Percentiles rank a stretch among this genome's conserved stretches.
phyloP scores from a whole-genome alignment of 2,797 vertebrate genomes.

The Acanthurus leucopareius region DNA sequence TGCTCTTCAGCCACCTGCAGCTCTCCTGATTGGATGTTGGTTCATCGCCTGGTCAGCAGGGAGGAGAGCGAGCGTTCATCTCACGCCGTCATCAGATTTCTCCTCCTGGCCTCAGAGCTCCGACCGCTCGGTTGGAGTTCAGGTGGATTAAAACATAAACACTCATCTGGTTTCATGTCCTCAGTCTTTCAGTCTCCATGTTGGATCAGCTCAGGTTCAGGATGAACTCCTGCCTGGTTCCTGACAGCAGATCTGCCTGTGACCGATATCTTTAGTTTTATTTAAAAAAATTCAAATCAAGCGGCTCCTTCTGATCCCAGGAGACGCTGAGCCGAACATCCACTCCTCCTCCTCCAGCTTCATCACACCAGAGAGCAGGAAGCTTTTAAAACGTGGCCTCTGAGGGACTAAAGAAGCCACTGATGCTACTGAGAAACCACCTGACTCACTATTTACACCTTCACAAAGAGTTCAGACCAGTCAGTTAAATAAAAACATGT shows the following conservation, averaged over 20 bases:
- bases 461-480: no score
- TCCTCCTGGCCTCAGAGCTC: not conserved
- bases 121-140: not conserved
- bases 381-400: not conserved
- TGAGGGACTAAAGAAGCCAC: constrained; percentile 26
- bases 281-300: not conserved
- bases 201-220: constrained; percentile 19
- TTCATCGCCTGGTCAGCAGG: not conserved
- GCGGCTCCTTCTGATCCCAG: not conserved
- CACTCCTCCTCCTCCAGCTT: constrained; percentile 20
- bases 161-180: constrained; percentile 16
- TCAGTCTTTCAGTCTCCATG: not conserved
- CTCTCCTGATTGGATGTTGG: constrained; percentile 84
- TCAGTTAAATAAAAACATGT: no score
- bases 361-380: not conserved
- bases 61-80: not conserved
- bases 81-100: not conserved
- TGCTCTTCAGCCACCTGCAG: constrained; percentile 85
- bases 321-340: not conserved
- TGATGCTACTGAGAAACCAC: constrained; percentile 36
- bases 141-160: constrained; percentile 25
- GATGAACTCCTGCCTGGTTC: not conserved
- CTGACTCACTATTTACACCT: constrained; percentile 24
- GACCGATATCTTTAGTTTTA: not conserved
- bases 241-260: not conserved